Percentiles rank a stretch among this genome's conserved stretches.
Evolutionary conservation across 2,113 vertebrate genomes (phyloP).

Genomic region (Numenius arquata): DNA sequence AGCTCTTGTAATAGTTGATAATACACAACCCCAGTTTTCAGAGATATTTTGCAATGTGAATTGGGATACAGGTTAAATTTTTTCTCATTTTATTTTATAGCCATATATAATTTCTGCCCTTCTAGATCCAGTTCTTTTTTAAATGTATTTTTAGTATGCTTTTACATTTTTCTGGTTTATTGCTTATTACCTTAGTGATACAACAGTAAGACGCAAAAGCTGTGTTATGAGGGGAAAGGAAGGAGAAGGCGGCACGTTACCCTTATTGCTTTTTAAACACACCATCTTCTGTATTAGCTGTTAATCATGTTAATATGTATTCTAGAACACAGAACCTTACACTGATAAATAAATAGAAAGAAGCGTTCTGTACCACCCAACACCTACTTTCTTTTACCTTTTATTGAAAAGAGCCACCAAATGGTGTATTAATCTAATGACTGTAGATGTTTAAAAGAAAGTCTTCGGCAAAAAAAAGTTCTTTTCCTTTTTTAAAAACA

Average conservation of each 20-base stretch:
- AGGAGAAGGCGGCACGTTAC: background rate
- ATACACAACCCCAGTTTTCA: background rate
- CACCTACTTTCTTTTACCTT: background rate
- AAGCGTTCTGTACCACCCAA: background rate
- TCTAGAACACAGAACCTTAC: background rate
- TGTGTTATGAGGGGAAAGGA: background rate
- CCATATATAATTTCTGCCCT: background rate
- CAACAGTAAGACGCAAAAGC: background rate
- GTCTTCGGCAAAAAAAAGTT: background rate
- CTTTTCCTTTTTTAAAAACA: background rate
- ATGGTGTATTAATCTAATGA: background rate
- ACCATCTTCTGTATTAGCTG: background rate
- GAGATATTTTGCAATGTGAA: background rate
- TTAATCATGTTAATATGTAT: too few relatives aligned
- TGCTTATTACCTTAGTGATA: background rate
- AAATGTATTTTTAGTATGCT: background rate
- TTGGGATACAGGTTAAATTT: background rate
- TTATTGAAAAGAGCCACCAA: background rate
- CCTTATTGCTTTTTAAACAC: background rate
- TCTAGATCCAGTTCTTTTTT: background rate
- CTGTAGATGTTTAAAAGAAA: background rate
- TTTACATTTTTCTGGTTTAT: background rate
- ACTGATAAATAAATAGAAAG: background rate
- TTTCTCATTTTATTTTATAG: background rate
- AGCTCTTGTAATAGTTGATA: background rate